Evolutionary conservation across 2,888 invertebrate species (phyloP), one percentile per base, ranked within the genome.

Genomic region (Tetragonula carbonaria): DNA sequence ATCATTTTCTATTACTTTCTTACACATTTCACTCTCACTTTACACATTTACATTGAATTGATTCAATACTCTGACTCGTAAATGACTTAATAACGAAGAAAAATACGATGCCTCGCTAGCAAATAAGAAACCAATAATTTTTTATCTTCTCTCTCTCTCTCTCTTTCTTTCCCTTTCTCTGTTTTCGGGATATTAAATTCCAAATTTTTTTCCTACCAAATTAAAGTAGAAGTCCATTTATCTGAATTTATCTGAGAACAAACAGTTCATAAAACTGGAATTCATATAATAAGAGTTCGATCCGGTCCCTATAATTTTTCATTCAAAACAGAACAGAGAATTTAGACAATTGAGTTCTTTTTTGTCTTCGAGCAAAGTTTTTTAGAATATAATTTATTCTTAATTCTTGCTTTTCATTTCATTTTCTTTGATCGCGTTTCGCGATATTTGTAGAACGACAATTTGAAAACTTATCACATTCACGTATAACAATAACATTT

Each of bases 11-110:
- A 38, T 63, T 18, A 65, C 63, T 28, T 28, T 28, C 33, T 21
- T 4, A 18, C 33, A 33, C 63, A 18, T 33, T 45, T 4, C 33
- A 11, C 11, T 18, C 18, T 65, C 28, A 18, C 16, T 62, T 62
- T 23, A 1, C 23, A 4, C 16, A 2, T 62, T 23, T 62, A 18
- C 14, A 8, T 62, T 23, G 23, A 16, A 16, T 62, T 62, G 1
- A 23, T 62, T 62, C 28, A 6, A 23, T 62, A 62, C 23, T 28
- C 23, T 16, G 23, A 28, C 16, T 62, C 16, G 23, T 8, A 62
- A 57, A n/a, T 57, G 57, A n/a, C n/a, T n/a, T n/a, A 59, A 59
- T 59, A 59, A 59, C 57, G 14, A 59, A 45, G 57, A 59, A 59
- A n/a, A 59, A 14, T 59, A n/a, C n/a, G 21, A 21, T 57, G n/a